Evolutionary conservation across 2,888 invertebrate genomes (phyloP), one percentile per base, ranked within the genome.

Genomic region (Lacanobia oleracea): DNA sequence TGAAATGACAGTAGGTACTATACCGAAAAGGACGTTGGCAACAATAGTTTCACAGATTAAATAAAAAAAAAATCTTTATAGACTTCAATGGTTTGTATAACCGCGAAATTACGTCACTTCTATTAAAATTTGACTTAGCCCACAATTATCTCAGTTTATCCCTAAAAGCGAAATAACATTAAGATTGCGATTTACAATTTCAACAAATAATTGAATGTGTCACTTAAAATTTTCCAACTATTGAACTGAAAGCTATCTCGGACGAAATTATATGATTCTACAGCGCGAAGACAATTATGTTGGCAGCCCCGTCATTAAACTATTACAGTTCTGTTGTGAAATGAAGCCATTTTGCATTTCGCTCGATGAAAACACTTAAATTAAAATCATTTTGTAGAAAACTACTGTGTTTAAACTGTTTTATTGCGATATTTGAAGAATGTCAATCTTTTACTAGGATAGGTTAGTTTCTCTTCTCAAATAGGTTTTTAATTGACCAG

Each of bases 341-440:
- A 81, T 84, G 43, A 83, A 86, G 80, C 60, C 62, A 77, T 85
- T 83, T 83, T 75, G 67, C 72, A 57, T 65, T 81, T 77, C 67
- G 48, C 48, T 64, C 57, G 67, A 66, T 73, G 68, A 79, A 79
- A 78, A 81, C 68, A 67, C 60, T 72, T 73, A 73, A 43, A 43
- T 77, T 76, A 77, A 59, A 72, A 65, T 79, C 62, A 75, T 77
- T 73, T 72, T n/a, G n/a, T 16, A 10, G 33, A 59, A 54, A 76
- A 67, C 33, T 27, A 21, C 43, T 12, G 27, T 21, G 21, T 57
- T 68, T 68, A 56, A 53, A 59, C 14, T 0, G 56, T 65, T 57
- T 64, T 1, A 64, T 73, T 63, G 57, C 27, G 8, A 71, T 43
- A 50, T 40, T 67, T 45, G 12, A 21, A 67, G 10, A 12, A n/a